Evolutionary conservation across 2,888 invertebrate genomes (phyloP).

Genomic region (Thelaira solivaga): DNA sequence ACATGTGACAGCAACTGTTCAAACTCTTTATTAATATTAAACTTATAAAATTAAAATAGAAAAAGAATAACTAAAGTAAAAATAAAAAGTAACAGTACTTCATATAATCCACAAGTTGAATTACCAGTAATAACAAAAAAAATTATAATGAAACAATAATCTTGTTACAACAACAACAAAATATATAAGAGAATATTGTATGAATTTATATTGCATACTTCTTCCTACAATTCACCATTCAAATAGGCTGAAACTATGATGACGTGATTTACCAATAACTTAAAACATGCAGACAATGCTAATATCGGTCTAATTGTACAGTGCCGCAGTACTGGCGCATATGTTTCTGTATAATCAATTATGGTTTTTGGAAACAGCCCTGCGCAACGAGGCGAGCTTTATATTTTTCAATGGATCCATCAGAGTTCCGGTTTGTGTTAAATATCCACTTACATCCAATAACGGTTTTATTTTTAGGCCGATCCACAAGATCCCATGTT

Average conservation of each 20-base stretch:
- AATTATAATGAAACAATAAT: too few relatives aligned
- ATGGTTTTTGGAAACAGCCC: slow-evolving; percentile 64
- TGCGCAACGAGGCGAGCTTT: slow-evolving; percentile 66
- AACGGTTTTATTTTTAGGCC: slow-evolving; percentile 57
- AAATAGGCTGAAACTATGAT: slow-evolving; percentile 58
- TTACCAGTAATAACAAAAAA: too few relatives aligned
- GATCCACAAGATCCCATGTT: slow-evolving; percentile 63
- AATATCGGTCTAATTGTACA: slow-evolving; percentile 62
- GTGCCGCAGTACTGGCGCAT: slow-evolving; percentile 63
- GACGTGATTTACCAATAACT: slow-evolving; percentile 49
- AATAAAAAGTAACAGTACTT: too few relatives aligned
- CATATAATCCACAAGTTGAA: too few relatives aligned
- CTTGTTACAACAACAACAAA: too few relatives aligned
- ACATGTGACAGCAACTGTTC: too few relatives aligned
- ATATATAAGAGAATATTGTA: too few relatives aligned
- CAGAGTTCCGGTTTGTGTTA: slow-evolving; percentile 46
- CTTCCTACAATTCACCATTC: slow-evolving; percentile 56
- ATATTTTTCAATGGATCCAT: slow-evolving; percentile 61
- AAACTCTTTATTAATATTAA: too few relatives aligned
- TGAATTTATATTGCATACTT: too few relatives aligned
- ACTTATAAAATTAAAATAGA: too few relatives aligned
- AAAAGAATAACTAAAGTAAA: too few relatives aligned
- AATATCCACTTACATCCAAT: slow-evolving; percentile 63
- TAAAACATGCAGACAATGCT: slow-evolving; percentile 33
- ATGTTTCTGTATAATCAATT: slow-evolving; percentile 66